Evolutionary conservation across 2,888 invertebrate species (phyloP).

Genomic region (Lucinisca nassula): DNA sequence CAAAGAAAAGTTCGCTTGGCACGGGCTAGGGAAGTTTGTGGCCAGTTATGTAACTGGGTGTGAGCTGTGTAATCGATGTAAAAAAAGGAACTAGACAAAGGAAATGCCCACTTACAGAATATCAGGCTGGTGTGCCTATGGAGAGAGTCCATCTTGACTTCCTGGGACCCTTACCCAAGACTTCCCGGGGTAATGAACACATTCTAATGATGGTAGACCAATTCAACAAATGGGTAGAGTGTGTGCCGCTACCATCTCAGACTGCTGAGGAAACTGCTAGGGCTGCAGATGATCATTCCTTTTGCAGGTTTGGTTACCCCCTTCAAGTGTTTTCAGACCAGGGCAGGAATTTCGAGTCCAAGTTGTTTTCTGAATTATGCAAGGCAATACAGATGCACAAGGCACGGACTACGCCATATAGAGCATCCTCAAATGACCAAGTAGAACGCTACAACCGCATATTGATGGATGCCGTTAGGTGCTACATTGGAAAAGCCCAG

Average conservation of each 20-base stretch:
- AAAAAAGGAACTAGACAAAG: constrained; percentile 6
- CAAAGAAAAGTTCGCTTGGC: constrained; percentile 40
- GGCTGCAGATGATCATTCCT: constrained; percentile 24
- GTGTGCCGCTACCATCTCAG: constrained; percentile 13
- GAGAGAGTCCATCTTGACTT: constrained; percentile 23
- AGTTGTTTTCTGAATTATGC: constrained; percentile 17
- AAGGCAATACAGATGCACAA: constrained; percentile 32
- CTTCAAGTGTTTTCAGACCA: constrained; percentile 28
- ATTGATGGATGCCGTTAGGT: constrained; percentile 27
- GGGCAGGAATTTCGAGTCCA: constrained; percentile 36
- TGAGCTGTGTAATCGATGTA: constrained; percentile 2
- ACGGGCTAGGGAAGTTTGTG: constrained; percentile 15
- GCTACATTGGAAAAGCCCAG: constrained; percentile 24
- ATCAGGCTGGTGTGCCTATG: constrained; percentile 36
- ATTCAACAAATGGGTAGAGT: constrained; percentile 18
- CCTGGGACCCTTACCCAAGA: constrained; percentile 19
- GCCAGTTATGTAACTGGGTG: constrained; percentile 6
- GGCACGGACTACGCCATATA: constrained; percentile 33
- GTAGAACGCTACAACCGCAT: constrained; percentile 26
- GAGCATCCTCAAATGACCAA: constrained; percentile 29
- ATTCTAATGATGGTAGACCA: no score
- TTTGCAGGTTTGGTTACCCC: constrained; percentile 25
- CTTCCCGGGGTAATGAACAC: no score
- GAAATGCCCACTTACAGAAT: neutral
- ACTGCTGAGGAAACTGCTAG: constrained; percentile 9